Evolutionary conservation across 2,888 invertebrate genomes (phyloP).

Genomic region (Tipula lateralis): DNA sequence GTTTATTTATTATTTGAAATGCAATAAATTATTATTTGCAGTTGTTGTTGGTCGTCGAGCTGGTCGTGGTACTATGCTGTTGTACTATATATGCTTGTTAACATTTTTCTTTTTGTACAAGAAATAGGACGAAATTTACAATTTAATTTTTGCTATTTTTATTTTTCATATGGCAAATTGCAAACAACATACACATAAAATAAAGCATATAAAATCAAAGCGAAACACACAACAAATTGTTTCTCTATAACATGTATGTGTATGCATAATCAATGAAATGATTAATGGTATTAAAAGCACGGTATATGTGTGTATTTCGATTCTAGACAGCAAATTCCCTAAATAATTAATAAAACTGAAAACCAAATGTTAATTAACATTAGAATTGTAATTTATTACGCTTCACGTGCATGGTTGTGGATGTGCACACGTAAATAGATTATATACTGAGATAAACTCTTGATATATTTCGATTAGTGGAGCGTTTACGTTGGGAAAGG

Average conservation of each 20-base stretch:
- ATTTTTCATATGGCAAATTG: neutral
- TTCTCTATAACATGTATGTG: neutral
- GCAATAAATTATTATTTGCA: neutral
- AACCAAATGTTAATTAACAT: neutral
- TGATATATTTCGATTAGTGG: neutral
- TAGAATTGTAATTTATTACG: neutral
- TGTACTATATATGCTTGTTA: neutral
- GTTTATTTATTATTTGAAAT: neutral
- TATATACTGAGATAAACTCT: neutral
- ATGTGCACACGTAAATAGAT: neutral
- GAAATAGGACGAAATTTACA: conserved; percentile 19
- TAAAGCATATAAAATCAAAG: neutral
- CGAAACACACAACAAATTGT: neutral
- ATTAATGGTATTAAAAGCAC: neutral
- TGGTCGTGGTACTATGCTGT: neutral
- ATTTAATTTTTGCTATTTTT: neutral
- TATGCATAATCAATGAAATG: neutral
- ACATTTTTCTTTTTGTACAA: neutral
- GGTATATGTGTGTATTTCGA: neutral
- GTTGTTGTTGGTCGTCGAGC: neutral
- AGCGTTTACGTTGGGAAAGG: too few relatives aligned
- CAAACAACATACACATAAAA: neutral
- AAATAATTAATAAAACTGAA: neutral
- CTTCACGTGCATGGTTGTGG: too few relatives aligned
- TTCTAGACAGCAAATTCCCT: neutral